Evolutionary conservation across 1,140 invertebrate species (phyloP).

Genomic region (Tribolium castaneum): DNA sequence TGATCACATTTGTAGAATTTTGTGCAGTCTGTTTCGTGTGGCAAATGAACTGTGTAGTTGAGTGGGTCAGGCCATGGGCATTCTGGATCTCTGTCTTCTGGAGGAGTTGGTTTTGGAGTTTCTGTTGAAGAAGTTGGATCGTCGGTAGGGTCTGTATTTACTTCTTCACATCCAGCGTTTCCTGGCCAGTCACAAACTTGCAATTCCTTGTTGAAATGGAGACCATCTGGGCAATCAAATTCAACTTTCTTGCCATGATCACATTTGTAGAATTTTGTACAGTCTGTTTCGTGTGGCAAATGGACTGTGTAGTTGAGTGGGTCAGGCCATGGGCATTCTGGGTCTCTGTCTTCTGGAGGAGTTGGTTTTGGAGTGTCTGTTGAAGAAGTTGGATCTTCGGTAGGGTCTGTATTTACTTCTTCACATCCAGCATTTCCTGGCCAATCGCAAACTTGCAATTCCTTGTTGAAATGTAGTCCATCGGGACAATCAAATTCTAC

Average conservation of each 20-base stretch:
- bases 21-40: conserved; percentile 66
- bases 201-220: conserved; percentile 65
- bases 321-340: conserved; percentile 7
- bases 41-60: conserved; percentile 57
- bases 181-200: conserved; percentile 48
- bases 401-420: neutral
- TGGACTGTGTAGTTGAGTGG: conserved; percentile 48
- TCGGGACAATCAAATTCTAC: conserved; percentile 64
- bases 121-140: neutral
- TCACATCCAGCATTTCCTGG: conserved; percentile 15
- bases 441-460: conserved; percentile 54
- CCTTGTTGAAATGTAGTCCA: conserved; percentile 66
- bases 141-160: neutral
- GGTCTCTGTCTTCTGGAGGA: neutral
- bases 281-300: conserved; percentile 67
- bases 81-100: neutral
- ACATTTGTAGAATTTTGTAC: conserved; percentile 69
- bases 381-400: neutral
- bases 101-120: neutral
- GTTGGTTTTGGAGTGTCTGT: neutral
- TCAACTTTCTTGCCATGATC: conserved; percentile 64
- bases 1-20: conserved; percentile 69
- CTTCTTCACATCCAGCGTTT: conserved; percentile 6
- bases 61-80: conserved; percentile 30
- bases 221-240: conserved; percentile 63